A percentile compares a stretch with the other conserved stretches of the same genome.
Evolutionary conservation across 1,140 invertebrate genomes (phyloP).

Genomic region (Manduca sexta): DNA sequence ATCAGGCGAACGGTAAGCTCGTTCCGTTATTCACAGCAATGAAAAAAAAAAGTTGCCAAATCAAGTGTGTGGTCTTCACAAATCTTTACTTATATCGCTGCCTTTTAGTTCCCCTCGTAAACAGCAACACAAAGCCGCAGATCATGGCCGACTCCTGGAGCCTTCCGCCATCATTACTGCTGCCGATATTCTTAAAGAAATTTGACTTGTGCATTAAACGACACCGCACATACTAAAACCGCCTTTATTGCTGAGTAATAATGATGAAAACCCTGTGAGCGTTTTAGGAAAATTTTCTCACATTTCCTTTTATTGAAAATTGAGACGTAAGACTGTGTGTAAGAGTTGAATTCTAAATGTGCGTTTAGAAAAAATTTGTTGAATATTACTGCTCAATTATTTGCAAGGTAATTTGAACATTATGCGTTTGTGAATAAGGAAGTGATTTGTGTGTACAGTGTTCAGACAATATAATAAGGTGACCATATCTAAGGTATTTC

Average conservation of each 20-base stretch:
- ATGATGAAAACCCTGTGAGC: not conserved
- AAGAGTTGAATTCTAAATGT: too few species aligned
- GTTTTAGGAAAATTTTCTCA: not conserved
- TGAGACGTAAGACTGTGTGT: too few species aligned
- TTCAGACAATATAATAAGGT: not conserved
- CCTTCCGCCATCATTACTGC: not conserved
- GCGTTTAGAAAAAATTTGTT: not conserved
- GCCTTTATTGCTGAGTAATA: constrained; percentile 3
- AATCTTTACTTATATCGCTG: too few species aligned
- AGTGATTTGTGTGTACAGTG: not conserved
- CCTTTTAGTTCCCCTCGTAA: too few species aligned
- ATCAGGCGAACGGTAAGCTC: too few species aligned
- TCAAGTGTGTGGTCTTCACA: too few species aligned
- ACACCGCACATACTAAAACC: constrained; percentile 1
- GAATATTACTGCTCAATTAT: not conserved
- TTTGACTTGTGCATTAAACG: constrained; percentile 11
- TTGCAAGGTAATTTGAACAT: constrained; percentile 3
- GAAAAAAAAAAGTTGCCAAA: too few species aligned
- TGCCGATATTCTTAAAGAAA: constrained; percentile 12
- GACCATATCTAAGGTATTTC: not conserved
- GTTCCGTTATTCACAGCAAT: too few species aligned
- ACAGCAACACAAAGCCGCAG: too few species aligned
- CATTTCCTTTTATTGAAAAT: too few species aligned
- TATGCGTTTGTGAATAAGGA: not conserved
- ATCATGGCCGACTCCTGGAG: not conserved